These are phyloP conservation scores for Ceratina calcarata DNA, from an alignment of 1,140 invertebrate species.

Conservation along the genomic window DNA sequence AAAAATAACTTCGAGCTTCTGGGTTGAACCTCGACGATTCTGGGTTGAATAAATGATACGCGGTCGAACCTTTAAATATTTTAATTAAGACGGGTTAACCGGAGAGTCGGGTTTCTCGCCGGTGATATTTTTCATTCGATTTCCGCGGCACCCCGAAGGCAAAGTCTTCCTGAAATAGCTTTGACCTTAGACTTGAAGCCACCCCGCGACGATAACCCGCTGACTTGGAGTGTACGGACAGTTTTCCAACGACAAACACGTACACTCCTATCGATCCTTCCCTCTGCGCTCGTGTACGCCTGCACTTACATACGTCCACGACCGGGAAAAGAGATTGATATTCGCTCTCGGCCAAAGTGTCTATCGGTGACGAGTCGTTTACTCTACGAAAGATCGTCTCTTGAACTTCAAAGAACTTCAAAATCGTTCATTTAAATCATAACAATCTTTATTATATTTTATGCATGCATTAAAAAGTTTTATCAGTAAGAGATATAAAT, in stretches of 20 bases:
- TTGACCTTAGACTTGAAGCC: slow-evolving; percentile 52
- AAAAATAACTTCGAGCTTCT: background rate
- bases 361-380: background rate
- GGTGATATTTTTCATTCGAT: slow-evolving; percentile 21
- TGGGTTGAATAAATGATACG: no score
- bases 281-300: background rate
- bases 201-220: slow-evolving; percentile 35
- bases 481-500: no score
- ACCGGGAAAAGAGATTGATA: background rate
- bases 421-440: no score
- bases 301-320: background rate
- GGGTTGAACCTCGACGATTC: no score
- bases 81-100: background rate
- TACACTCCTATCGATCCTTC: slow-evolving; percentile 24
- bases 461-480: no score
- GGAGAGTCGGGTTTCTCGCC: background rate
- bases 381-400: background rate
- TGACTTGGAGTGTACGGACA: slow-evolving; percentile 14
- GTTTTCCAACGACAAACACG: background rate
- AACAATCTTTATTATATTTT: no score
- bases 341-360: no score
- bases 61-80: no score
- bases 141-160: background rate
- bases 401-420: background rate
- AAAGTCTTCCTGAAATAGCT: slow-evolving; percentile 42